Base-by-base conservation (phyloP, 2,797 vertebrate genomes). In the Lepidocolaptes lacrymiger region DNA sequence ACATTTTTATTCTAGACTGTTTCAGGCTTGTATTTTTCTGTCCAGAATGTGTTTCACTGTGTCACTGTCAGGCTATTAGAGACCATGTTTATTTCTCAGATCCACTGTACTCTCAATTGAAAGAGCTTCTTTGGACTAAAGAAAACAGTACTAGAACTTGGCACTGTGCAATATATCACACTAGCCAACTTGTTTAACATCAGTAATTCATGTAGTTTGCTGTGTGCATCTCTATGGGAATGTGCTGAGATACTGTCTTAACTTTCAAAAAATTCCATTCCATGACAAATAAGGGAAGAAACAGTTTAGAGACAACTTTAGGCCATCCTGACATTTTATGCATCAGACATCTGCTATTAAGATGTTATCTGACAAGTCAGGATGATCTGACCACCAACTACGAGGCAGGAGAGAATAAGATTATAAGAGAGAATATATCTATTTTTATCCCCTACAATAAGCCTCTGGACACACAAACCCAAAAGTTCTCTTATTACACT, bases 381-480 rank as follows among this genome's bases (percentile, higher is more conserved):
- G 62, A 54, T 84, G 56, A 90, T 62, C 55, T 81, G 93, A 94
- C 76, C 79, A 86, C n/a, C 58, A 95, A 28, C 41, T 52, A 77
- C 75, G 44, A 56, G 54, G 8, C 12, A 66, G 34, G 10, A 93
- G 23, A 91, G n/a, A 91, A 59, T 79, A 84, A 75, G 21, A 16
- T 82, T 46, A 58, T 58, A 51, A 80, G n/a, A 88, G 11, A 79
- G 18, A 63, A 63, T 32, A 14, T 28, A 51, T 9, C 15, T 54
- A n/a, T 51, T 87, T 85, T 89, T 69, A 32, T 72, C n/a, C 9
- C 71, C 34, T 77, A 41, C 18, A 37, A 48, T 73, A 74, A 88
- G 13, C 27, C 28, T 78, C 51, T 55, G 36, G 36, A 17, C 9
- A 34, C 24, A 44, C 3, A 5, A 64, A 14, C 6, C 20, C 21